Evolutionary conservation across 2,797 vertebrate genomes (phyloP).

Genomic region (Scleropages formosus): DNA sequence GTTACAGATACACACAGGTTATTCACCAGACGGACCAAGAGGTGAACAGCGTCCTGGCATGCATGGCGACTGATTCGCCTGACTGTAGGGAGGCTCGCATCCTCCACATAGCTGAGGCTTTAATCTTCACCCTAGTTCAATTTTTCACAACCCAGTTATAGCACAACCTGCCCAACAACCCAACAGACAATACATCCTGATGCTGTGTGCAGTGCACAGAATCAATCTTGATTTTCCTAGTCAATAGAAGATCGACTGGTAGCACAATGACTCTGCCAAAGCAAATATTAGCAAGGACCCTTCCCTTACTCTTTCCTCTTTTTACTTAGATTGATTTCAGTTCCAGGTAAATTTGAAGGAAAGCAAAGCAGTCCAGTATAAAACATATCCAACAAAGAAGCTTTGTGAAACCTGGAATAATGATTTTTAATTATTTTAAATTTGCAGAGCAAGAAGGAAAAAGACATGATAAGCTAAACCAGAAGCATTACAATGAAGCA

Average conservation of each 20-base stretch:
- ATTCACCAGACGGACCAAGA: conserved; percentile 47
- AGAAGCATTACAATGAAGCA: not conserved
- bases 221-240: not conserved
- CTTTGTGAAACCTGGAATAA: not conserved
- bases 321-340: not conserved
- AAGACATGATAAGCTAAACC: conserved; percentile 1
- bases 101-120: not conserved
- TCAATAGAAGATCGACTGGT: not conserved
- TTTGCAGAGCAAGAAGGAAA: conserved; percentile 7
- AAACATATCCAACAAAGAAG: not conserved
- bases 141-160: conserved; percentile 10
- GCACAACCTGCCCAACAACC: not conserved
- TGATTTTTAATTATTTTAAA: conserved; percentile 13
- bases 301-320: not conserved
- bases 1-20: conserved; percentile 63
- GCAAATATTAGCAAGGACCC: conserved; percentile 7
- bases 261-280: conserved; percentile 20
- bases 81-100: not conserved
- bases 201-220: not conserved
- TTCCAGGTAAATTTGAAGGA: not conserved
- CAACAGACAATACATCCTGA: not conserved
- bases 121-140: not conserved
- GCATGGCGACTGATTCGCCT: conserved; percentile 46
- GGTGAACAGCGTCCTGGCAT: conserved; percentile 54
- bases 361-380: not conserved